Evolutionary conservation across 2,888 invertebrate genomes (phyloP).

Genomic region (Apeira syringaria): DNA sequence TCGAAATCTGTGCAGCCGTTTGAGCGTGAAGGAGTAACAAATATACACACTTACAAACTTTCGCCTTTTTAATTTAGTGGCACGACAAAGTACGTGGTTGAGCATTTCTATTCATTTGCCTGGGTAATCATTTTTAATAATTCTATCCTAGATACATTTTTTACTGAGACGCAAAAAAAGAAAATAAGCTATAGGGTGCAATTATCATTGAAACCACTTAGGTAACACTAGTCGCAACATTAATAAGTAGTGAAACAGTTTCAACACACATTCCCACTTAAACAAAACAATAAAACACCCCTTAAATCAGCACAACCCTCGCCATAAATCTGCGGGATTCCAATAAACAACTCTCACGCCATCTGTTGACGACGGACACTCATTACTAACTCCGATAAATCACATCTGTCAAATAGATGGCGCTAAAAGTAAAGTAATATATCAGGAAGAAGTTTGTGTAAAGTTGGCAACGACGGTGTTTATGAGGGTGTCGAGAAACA

Average conservation of each 20-base stretch:
- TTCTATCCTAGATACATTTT: too few species aligned
- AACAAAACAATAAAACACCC: conserved; percentile 30
- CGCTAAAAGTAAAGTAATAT: conserved; percentile 64
- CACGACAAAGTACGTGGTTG: too few species aligned
- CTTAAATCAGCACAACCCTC: conserved; percentile 24
- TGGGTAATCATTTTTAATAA: too few species aligned
- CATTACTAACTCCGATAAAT: conserved; percentile 68
- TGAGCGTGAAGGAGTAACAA: too few species aligned
- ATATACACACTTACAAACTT: too few species aligned
- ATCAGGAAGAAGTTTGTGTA: conserved; percentile 50
- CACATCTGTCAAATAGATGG: conserved; percentile 67
- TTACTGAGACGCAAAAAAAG: too few species aligned
- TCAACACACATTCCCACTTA: conserved; percentile 29
- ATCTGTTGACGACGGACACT: conserved; percentile 60
- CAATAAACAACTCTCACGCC: conserved; percentile 39
- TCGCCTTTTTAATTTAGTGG: too few species aligned
- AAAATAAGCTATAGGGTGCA: too few species aligned
- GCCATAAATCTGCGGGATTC: conserved; percentile 65
- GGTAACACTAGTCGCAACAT: conserved; percentile 15
- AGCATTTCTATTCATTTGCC: too few species aligned
- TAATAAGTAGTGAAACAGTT: conserved; percentile 17
- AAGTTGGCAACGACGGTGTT: conserved; percentile 45
- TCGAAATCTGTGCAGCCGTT: too few species aligned
- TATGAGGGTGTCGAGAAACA: conserved; percentile 1
- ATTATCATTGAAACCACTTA: conserved; percentile 14